Base-by-base conservation (phyloP, 92 coral and sea anemone species). In the Zoanthus gigantus region DNA sequence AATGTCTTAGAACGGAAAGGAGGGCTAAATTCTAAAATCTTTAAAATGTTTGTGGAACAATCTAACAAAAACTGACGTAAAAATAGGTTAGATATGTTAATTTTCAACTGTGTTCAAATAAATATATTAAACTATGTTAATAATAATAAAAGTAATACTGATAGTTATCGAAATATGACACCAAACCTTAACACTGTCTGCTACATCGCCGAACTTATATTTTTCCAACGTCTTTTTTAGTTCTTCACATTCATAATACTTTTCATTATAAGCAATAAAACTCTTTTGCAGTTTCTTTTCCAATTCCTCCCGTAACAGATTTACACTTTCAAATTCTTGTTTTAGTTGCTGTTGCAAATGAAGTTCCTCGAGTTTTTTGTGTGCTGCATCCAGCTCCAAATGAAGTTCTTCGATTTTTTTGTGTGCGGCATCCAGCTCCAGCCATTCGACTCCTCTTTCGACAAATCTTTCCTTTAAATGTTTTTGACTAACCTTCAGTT, bases 221-320 rank as follows among this genome's bases (percentile, higher is more conserved):
- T 89, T 53, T 48, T 78, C 83, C 12, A 93, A 63, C 14, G 69
- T 79, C 88, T 88, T 79, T 78, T 83, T 90, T 16, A 92, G 86
- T 73, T 92, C 73, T 86, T 92, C 95, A 50, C 91, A 84, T 74
- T 90, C 94, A 8, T 78, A 76, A 78, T 81, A 93, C 45, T 92
- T 96, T 79, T 96, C 96, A 83, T 90, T 78, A 79, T 60, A 96
- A 15, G 96, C 97, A 56, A 73, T 61, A 57, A 89, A 94, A 87
- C 94, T 85, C 77, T 90, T 94, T 82, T 80, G 85, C 53, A 94
- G 58, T 13, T 84, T 89, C 47, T 50, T 73, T 42, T 76, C 74
- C 15, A 90, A 82, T 16, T 90, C 84, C 48, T 57, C 86, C 50
- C 85, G 73, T 13, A 77, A 46, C 7, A 67, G 47, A 50, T 85